phyloP scores from a whole-genome alignment of 1,140 invertebrate species.

The Conus betulinus region DNA sequence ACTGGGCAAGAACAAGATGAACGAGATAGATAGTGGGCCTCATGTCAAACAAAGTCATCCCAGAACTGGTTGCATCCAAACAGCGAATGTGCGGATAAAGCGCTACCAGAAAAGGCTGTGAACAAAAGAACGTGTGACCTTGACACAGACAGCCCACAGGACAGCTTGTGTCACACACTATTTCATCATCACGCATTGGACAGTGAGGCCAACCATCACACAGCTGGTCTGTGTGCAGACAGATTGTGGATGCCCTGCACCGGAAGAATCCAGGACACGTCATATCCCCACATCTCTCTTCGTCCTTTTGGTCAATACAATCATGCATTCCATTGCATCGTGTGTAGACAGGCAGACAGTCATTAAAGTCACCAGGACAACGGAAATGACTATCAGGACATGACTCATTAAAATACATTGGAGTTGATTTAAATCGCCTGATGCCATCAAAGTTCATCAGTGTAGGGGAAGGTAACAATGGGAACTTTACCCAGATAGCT shows the following conservation, averaged over 20 bases:
- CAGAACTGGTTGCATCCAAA: too few relatives aligned
- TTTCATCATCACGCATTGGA: not conserved
- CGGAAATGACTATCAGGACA: not conserved
- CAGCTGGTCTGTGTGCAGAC: not conserved
- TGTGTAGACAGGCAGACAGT: constrained; percentile 31
- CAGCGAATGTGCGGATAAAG: too few relatives aligned
- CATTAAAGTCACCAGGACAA: not conserved
- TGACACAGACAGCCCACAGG: not conserved
- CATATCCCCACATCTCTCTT: not conserved
- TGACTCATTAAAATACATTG: too few relatives aligned
- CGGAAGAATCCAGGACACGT: not conserved
- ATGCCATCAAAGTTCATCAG: not conserved
- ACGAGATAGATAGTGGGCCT: too few relatives aligned
- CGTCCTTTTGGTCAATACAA: not conserved
- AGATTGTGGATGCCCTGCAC: not conserved
- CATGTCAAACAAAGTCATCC: too few relatives aligned
- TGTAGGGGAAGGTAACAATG: too few relatives aligned
- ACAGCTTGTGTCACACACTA: not conserved
- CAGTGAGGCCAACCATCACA: constrained; percentile 28
- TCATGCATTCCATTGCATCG: constrained; percentile 40
- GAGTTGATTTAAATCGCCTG: not conserved
- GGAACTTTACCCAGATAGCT: too few relatives aligned
- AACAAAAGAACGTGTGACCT: not conserved
- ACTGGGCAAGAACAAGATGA: too few relatives aligned
- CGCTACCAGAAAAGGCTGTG: too few relatives aligned